Evolutionary conservation across 53 echinoderm and acorn worm genomes (phyloP), one percentile per base, ranked within the genome.

Genomic region (Paelopatides confundens): DNA sequence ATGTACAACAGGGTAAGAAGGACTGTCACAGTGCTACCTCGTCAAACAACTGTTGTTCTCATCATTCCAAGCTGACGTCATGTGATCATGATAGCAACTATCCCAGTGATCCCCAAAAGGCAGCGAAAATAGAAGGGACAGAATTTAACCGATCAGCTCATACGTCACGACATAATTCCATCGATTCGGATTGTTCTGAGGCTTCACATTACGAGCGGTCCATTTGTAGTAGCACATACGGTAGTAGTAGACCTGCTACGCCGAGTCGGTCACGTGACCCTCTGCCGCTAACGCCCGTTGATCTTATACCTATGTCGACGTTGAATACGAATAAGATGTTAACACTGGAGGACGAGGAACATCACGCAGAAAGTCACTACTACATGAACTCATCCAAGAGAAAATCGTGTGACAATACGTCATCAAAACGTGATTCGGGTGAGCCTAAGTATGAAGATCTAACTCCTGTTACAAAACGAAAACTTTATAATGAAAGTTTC

Each of bases 391-490:
- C 83, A 35, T 33, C 83, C 0, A 35, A 33, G 21, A 62, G 29
- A 29, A 82, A 64, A 29, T 28, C 26, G 11, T 2, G 38, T 17
- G 63, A 82, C 24, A 26, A 68, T 35, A 24, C n/a, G 51, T 17
- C 51, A 49, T 33, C 54, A 31, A 35, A 43, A 24, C 36, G 83
- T 34, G 26, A 35, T 21, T 82, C 63, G 0, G 40, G 64, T 63
- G 83, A 82, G 40, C 83, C 33, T 35, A 82, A 82, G 1, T 82
- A 82, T 37, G 83, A 82, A 58, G 83, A 82, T 40, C 35, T 82
- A 21, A 82, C 83, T 5, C 83, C 83, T 23, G 65, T 64, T 24
- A 26, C 83, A 5, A 64, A 82, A 30, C 6, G 83, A 24, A 82
- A 82, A 24, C 9, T 39, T 9, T 82, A 65, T 35, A 62, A 23